Evolutionary conservation across 2,113 vertebrate genomes (phyloP).

Genomic region (Carollia perspicillata): DNA sequence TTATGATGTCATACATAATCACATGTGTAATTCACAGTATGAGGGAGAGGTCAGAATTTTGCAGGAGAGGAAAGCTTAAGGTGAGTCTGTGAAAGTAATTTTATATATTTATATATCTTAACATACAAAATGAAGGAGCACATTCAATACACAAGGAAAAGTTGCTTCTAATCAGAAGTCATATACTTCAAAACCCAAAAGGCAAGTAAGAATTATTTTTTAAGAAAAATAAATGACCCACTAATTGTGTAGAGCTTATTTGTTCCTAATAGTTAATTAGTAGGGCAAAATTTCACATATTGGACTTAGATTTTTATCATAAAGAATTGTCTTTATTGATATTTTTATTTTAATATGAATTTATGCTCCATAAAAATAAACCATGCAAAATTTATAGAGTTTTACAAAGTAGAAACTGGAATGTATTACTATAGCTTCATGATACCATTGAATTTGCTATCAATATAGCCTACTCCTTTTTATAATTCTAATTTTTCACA

Average conservation of each 20-base stretch:
- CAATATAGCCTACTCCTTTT: background rate
- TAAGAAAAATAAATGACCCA: background rate
- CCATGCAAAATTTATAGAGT: background rate
- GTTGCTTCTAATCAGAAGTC: background rate
- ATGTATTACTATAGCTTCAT: background rate
- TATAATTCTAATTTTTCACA: background rate
- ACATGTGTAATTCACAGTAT: background rate
- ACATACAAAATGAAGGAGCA: background rate
- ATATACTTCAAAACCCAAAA: background rate
- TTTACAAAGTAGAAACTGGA: background rate
- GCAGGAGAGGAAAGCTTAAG: background rate
- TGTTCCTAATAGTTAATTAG: background rate
- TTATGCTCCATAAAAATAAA: background rate
- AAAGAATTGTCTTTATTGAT: background rate
- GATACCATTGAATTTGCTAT: background rate
- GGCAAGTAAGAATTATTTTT: background rate
- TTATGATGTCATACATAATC: background rate
- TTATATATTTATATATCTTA: background rate
- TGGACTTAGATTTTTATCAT: background rate
- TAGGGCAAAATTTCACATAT: slow-evolving; percentile 29
- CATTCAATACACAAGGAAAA: background rate
- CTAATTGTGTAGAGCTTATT: background rate
- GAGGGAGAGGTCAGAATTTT: background rate
- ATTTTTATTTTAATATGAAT: background rate
- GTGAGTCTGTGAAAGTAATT: background rate